phyloP scores from a whole-genome alignment of 2,113 vertebrate species.

The Cathartes aura region DNA sequence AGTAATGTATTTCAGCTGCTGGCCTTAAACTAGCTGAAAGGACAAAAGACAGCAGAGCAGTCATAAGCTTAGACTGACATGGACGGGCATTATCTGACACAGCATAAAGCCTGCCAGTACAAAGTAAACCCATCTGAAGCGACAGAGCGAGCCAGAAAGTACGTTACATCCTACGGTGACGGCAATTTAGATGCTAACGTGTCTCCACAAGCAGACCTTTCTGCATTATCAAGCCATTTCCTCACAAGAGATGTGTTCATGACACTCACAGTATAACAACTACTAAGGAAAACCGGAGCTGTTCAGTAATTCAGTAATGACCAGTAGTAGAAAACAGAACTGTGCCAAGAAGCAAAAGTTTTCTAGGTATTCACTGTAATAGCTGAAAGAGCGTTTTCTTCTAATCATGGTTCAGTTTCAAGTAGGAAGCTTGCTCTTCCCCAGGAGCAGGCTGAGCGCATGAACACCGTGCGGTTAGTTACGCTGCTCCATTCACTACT shows the following conservation, averaged over 20 bases:
- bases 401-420: neutral
- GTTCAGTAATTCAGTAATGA: neutral
- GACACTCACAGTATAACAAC: neutral
- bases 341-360: neutral
- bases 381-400: neutral
- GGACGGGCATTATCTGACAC: neutral
- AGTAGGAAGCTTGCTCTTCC: neutral
- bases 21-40: neutral
- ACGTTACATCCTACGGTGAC: rapidly evolving
- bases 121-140: neutral
- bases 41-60: neutral
- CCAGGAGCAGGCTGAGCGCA: neutral
- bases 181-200: neutral
- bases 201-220: neutral
- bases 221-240: neutral
- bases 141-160: neutral
- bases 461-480: rapidly evolving
- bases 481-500: neutral
- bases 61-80: rapidly evolving
- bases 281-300: neutral
- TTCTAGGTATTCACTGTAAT: neutral
- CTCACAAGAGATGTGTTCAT: rapidly evolving
- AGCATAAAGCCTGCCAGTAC: neutral
- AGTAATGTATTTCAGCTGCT: neutral
- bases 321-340: neutral